phyloP scores from a whole-genome alignment of 2,113 vertebrate genomes.

The Callopanchax toddi region DNA sequence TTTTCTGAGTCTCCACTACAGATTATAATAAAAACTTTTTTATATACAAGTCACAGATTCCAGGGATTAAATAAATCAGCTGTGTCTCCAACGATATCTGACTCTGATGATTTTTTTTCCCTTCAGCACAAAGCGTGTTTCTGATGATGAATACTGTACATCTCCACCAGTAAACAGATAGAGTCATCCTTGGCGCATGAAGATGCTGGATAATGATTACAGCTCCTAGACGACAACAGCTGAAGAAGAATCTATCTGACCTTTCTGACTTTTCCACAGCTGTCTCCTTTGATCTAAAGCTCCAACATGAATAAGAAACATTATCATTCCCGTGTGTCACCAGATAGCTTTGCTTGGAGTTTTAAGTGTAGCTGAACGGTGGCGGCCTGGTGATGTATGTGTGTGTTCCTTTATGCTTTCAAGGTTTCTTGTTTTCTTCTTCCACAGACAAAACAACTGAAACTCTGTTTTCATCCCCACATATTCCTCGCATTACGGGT shows the following conservation, averaged over 20 bases:
- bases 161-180: conserved; percentile 4
- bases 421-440: conserved; percentile 45
- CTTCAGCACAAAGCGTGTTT: conserved; percentile 2
- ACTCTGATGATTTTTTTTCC: conserved; percentile 4
- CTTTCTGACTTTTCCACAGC: conserved; percentile 49
- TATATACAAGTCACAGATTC: not conserved
- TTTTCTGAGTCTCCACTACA: too few species aligned
- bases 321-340: conserved; percentile 39
- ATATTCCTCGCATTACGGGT: conserved; percentile 61
- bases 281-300: conserved; percentile 51
- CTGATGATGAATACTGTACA: not conserved
- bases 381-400: conserved; percentile 30
- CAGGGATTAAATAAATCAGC: conserved; percentile 1
- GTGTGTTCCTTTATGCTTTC: conserved; percentile 30
- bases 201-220: conserved; percentile 53
- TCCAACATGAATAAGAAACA: conserved; percentile 39
- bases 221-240: conserved; percentile 33
- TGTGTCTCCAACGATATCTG: not conserved
- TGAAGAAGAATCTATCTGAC: conserved; percentile 34
- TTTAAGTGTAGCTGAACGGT: conserved; percentile 13
- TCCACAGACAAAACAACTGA: conserved; percentile 58
- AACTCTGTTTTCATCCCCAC: conserved; percentile 46
- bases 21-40: not conserved
- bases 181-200: not conserved
- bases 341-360: conserved; percentile 48